Evolutionary conservation across 2,888 invertebrate genomes (phyloP), one percentile per base, ranked within the genome.

Genomic region (Drosophila mimica): DNA sequence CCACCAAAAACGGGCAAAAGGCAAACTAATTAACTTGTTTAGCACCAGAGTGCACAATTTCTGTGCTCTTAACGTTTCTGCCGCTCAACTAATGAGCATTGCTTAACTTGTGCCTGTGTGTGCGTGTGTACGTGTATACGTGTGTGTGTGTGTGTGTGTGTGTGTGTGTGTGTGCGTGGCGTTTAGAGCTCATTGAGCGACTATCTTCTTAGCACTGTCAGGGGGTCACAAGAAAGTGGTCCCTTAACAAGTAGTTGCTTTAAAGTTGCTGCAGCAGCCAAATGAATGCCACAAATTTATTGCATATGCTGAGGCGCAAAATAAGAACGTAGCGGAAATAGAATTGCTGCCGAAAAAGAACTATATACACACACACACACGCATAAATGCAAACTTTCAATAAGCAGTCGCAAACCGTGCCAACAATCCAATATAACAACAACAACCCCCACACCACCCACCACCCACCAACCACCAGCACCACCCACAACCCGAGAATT

Each of bases 21-120:
- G 62, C 75, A 89, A 88, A 83, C 84, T 87, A 87, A 87, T 87
- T 87, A 87, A 87, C 86, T 87, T 89, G 88, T 85, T 87, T 87
- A 88, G 90, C 86, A 75, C 80, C 82, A 73, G 80, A 74, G 74
- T 60, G 82, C 80, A 64, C 83, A 74, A 60, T 76, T 83, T 76
- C 78, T 62, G 63, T 66, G 81, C 74, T 61, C 67, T 59, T 48
- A 69, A 49, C 66, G 63, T 74, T 65, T 54, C 65, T 65, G 61
- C 82, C 66, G 69, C 80, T 79, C 66, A 88, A 86, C 87, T 83
- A 84, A 88, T 84, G 84, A 87, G 88, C 62, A 67, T 70, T 61
- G 11, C n/a, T 30, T 11, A n/a, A 6, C 17, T n/a, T 30, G 6
- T 61, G 62, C 62, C 20, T 38, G 33, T 17, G 33, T 38, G 15